phyloP scores from a whole-genome alignment of 2,888 invertebrate genomes.

The Lasioglossum figueresi region DNA sequence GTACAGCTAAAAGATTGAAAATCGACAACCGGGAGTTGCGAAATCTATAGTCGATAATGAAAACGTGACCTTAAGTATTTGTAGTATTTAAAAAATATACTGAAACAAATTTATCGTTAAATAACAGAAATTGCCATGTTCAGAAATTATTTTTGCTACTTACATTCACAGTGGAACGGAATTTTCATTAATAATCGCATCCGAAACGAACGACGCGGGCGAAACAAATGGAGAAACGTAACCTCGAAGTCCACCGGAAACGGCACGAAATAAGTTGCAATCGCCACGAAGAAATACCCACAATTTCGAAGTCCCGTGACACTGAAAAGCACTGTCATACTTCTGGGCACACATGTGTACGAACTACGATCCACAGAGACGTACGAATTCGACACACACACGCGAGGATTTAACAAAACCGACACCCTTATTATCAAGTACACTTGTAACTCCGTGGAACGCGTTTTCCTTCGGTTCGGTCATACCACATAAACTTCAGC shows the following conservation, averaged over 20 bases:
- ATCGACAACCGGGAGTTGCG: too few relatives aligned
- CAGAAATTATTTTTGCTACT: not conserved
- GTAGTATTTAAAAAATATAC: too few relatives aligned
- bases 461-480: constrained; percentile 24
- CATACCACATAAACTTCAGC: constrained; percentile 1
- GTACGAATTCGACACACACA: not conserved
- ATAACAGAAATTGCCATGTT: not conserved
- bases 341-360: not conserved
- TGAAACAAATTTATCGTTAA: not conserved
- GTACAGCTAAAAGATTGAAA: too few relatives aligned
- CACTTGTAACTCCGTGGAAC: not conserved
- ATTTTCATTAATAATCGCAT: not conserved
- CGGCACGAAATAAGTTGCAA: constrained; percentile 33
- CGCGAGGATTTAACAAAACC: constrained; percentile 17
- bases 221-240: constrained; percentile 25
- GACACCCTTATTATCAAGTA: constrained; percentile 17
- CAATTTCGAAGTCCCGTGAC: constrained; percentile 43
- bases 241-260: constrained; percentile 22
- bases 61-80: not conserved
- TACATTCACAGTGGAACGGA: not conserved
- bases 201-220: not conserved
- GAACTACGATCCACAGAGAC: not conserved
- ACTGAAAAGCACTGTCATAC: constrained; percentile 27
- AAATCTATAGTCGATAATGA: not conserved
- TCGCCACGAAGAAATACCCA: constrained; percentile 45